Evolutionary conservation across 2,888 invertebrate species (phyloP), one percentile per base, ranked within the genome.

Genomic region (Sympetrum striolatum): DNA sequence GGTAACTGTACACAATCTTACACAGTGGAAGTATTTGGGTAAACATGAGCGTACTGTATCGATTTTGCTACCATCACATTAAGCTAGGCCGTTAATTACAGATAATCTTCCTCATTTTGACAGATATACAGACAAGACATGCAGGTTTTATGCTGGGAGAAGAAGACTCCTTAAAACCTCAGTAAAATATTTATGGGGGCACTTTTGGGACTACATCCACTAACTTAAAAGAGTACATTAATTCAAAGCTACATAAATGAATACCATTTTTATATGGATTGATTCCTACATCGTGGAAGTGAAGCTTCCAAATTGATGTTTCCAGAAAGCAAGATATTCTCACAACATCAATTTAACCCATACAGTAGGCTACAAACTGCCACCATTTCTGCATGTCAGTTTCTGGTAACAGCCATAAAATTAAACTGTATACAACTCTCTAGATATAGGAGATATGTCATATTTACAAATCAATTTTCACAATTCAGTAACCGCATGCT

Each of bases 71-170:
- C 86, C 86, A 86, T 86, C 86, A 86, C 64, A 86, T 86, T 86
- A 86, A 86, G 86, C 86, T 86, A 86, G 86, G 86, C 86, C 86
- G 86, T 86, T 86, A 60, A 86, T 86, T 86, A 86, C 86, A 64
- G 86, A 86, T 64, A 86, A 60, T 60, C 37, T 60, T 35, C 60
- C 60, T 86, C 60, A 60, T 82, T 81, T 58, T 86, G 60, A 86
- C 86, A 86, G 58, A 86, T 58, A 60, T 86, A 86, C 86, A 86
- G 35, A 82, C 58, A 82, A 82, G 82, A 86, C 60, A 86, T 86
- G 86, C 60, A 86, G 86, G 86, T 86, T 64, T 58, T 60, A 60
- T 60, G 53, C 86, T 86, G 64, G 31, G 64, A 86, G 86, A 18
- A 37, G 86, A 37, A 58, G 53, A 18, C 82, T 86, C 86, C 31